phyloP scores from a whole-genome alignment of 2,888 invertebrate genomes.

The Dichetophora obliterata region DNA sequence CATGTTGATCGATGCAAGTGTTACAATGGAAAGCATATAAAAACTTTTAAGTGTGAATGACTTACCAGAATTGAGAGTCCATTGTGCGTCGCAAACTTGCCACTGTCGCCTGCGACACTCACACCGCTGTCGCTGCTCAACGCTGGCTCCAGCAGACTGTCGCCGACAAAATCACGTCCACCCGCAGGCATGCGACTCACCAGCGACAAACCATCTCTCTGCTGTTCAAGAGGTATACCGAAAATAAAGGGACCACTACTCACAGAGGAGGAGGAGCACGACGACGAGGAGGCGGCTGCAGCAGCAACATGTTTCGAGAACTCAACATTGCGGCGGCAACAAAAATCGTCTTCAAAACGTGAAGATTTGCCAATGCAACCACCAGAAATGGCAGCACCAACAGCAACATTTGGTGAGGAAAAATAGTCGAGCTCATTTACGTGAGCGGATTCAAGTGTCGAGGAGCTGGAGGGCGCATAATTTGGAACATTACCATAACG shows the following conservation, averaged over 20 bases:
- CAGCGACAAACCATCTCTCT: slow-evolving; percentile 39
- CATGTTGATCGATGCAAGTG: no score
- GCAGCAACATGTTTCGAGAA: slow-evolving; percentile 48
- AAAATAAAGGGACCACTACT: slow-evolving; percentile 74
- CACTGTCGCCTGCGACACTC: slow-evolving; percentile 11
- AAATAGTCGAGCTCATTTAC: slow-evolving; percentile 37
- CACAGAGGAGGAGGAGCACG: slow-evolving; percentile 24
- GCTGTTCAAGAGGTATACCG: slow-evolving; percentile 71
- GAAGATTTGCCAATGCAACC: slow-evolving; percentile 56
- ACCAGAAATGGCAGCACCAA: slow-evolving; percentile 22
- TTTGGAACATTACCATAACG: slow-evolving; percentile 50
- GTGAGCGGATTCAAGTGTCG: slow-evolving; percentile 42
- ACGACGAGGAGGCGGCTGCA: slow-evolving; percentile 16
- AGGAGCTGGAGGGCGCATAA: slow-evolving; percentile 43
- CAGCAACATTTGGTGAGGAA: slow-evolving; percentile 33
- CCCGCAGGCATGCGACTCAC: slow-evolving; percentile 50
- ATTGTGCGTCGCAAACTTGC: not conserved
- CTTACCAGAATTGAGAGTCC: slow-evolving; percentile 24
- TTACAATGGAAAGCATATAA: no score
- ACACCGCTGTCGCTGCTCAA: slow-evolving; percentile 35
- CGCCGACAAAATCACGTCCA: slow-evolving; percentile 52
- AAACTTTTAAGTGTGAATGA: no score
- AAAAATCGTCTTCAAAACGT: slow-evolving; percentile 67
- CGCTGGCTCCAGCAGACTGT: slow-evolving; percentile 29
- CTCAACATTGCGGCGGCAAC: slow-evolving; percentile 59